Evolutionary conservation across 1,140 invertebrate genomes (phyloP), one percentile per base, ranked within the genome.

Genomic region (Drosophila leontia): DNA sequence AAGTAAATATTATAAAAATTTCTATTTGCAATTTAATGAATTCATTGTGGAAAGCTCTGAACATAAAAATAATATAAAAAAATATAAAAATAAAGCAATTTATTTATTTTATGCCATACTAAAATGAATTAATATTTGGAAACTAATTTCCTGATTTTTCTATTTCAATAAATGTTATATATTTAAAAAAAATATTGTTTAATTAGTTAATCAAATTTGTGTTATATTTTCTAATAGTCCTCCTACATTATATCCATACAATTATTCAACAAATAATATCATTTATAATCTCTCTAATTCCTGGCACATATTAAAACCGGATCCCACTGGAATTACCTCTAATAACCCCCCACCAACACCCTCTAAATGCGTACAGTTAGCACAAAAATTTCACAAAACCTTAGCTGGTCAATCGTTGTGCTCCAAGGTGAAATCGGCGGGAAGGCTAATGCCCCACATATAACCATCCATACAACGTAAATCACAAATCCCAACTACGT

Each of bases 391-490:
- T n/a, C 8, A 37, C 9, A 32, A 35, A 35, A 44, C 11, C 32
- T 12, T 41, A 15, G 12, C 19, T 48, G 39, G 17, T 39, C 55
- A 68, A 71, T 32, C 29, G 47, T 39, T 53, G 57, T 58, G 4
- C 37, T 55, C 64, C 64, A 82, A 76, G 75, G 82, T 70, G 74
- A 85, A 75, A 57, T 86, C 62, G 12, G 3, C 12, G 11, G 48
- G 15, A 39, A 23, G 74, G 69, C 75, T 60, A 82, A 71, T 82
- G 82, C 47, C 78, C 75, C 65, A 82, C 34, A 55, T 41, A 15
- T 29, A 51, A 51, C n/a, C 12, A 19, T 37, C 34, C 26, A 37
- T 26, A 23, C 42, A 17, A 26, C 34, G 23, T 19, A 50, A 35
- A 29, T 34, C 41, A 41, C 9, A 48, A 48, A n/a, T 15, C 37